A percentile compares a stretch with the other conserved stretches of the same genome.
These are phyloP conservation scores for Tiliqua scincoides DNA, from an alignment of 2,113 vertebrate genomes.

Conservation along the genomic window DNA sequence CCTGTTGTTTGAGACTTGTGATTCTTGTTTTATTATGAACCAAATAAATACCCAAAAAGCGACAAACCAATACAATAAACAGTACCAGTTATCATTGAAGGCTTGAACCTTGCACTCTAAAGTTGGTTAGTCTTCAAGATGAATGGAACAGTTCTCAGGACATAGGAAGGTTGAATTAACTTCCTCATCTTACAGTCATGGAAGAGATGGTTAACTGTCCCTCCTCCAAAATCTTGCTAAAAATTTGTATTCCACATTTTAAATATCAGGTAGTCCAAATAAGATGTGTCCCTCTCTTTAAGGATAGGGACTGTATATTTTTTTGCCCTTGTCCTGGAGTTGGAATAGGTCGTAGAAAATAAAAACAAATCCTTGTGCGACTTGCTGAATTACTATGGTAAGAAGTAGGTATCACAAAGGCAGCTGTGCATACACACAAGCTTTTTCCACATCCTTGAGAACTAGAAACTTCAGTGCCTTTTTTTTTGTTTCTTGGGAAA, in stretches of 20 bases:
- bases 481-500: neutral
- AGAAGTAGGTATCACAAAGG: neutral
- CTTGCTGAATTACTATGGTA: neutral
- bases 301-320: neutral
- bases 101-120: neutral
- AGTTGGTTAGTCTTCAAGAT: too few relatives aligned
- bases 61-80: neutral
- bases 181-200: neutral
- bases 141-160: neutral
- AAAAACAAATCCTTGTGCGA: neutral
- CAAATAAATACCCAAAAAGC: neutral
- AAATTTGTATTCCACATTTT: neutral
- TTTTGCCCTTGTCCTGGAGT: neutral
- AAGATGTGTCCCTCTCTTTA: neutral
- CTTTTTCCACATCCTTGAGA: neutral
- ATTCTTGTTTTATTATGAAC: too few relatives aligned
- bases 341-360: neutral
- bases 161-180: neutral
- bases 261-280: neutral
- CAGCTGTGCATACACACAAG: neutral
- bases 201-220: neutral
- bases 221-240: neutral
- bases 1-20: conserved; percentile 27
- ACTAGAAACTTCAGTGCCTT: neutral
- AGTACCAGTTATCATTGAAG: neutral